phyloP scores from a whole-genome alignment of 2,113 vertebrate species.

The Nothoprocta perdicaria region DNA sequence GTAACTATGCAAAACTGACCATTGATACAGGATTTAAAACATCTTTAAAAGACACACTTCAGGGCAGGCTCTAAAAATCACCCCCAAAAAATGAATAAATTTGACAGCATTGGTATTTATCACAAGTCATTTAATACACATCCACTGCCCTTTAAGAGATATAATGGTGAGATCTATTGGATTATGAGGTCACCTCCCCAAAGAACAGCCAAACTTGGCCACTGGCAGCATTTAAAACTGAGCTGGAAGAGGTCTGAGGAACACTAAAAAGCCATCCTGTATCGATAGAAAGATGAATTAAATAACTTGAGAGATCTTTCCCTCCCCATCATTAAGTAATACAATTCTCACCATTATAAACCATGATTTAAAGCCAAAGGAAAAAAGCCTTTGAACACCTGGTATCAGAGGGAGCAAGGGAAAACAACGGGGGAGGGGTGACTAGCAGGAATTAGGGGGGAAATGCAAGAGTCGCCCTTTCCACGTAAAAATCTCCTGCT shows the following conservation, averaged over 20 bases:
- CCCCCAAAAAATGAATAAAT: constrained; percentile 56
- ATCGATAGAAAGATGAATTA: constrained; percentile 32
- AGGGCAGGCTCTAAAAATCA: constrained; percentile 71
- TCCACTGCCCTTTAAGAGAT: constrained; percentile 60
- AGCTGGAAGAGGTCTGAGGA: constrained; percentile 45
- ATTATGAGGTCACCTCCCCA: constrained; percentile 55
- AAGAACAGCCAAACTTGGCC: constrained; percentile 49
- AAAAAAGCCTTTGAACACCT: constrained; percentile 45
- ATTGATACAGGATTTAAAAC: constrained; percentile 78
- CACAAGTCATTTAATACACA: constrained; percentile 55
- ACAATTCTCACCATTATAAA: constrained; percentile 70
- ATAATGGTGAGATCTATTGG: constrained; percentile 69
- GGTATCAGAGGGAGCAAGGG: constrained; percentile 52
- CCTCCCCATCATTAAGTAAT: constrained; percentile 21
- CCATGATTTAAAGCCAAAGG: constrained; percentile 46
- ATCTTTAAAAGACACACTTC: constrained; percentile 63
- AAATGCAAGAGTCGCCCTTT: neutral
- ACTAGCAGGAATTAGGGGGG: neutral
- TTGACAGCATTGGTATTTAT: constrained; percentile 71
- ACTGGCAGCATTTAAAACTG: constrained; percentile 52
- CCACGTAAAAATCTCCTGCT: neutral
- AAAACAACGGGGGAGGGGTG: constrained; percentile 30
- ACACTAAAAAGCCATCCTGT: constrained; percentile 48
- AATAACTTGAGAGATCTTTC: constrained; percentile 16
- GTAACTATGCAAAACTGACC: constrained; percentile 78